Conservation (phyloP, 2,888 invertebrate species). For the Polydrusus pterygomalis region DNA sequence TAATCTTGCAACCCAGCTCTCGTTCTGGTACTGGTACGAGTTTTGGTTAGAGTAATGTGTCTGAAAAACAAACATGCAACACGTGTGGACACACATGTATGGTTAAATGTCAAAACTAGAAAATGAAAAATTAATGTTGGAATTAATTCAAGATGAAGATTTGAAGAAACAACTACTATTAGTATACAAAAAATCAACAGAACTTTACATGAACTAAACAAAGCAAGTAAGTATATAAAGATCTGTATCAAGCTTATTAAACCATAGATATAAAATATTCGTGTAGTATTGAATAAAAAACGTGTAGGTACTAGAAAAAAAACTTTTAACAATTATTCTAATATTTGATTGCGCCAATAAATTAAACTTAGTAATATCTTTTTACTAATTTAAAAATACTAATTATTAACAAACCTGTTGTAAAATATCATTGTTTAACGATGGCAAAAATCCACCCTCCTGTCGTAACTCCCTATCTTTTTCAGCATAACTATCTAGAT, state of each 20-base stretch:
- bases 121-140: slow-evolving; percentile 13
- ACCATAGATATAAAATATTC: too few relatives aligned
- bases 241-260: too few relatives aligned
- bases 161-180: neutral
- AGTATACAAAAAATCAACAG: neutral
- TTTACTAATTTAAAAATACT: too few relatives aligned
- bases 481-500: slow-evolving; percentile 76
- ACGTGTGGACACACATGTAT: slow-evolving; percentile 5
- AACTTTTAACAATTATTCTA: too few relatives aligned
- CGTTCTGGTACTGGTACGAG: slow-evolving; percentile 57
- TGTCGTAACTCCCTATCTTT: slow-evolving; percentile 67
- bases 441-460: slow-evolving; percentile 28
- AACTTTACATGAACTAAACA: too few relatives aligned
- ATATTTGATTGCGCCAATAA: too few relatives aligned
- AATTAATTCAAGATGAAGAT: neutral
- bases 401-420: slow-evolving; percentile 25
- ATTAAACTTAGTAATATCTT: too few relatives aligned
- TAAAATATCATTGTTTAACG: slow-evolving; percentile 42
- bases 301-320: too few relatives aligned
- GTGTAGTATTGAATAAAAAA: too few relatives aligned
- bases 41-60: slow-evolving; percentile 42
- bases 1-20: slow-evolving; percentile 65
- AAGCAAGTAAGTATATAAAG: too few relatives aligned
- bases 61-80: slow-evolving; percentile 60
- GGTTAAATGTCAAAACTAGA: slow-evolving; percentile 12